These are phyloP conservation scores for Leucania comma DNA, from an alignment of 2,888 invertebrate genomes.

Conservation along the genomic window DNA sequence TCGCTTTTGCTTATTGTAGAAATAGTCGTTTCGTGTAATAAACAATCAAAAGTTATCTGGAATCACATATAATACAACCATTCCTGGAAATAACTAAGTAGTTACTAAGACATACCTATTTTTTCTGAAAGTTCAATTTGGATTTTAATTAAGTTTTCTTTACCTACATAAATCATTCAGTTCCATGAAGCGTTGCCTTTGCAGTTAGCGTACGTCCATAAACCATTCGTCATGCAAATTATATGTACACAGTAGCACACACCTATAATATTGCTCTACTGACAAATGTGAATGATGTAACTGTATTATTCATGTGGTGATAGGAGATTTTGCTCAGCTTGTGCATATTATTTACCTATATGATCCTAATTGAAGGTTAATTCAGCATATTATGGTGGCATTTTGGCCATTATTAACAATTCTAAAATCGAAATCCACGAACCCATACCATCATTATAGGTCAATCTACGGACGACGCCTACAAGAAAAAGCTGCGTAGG, in stretches of 20 bases:
- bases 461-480: slow-evolving; percentile 27
- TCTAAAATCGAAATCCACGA: slow-evolving; percentile 1
- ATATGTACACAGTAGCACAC: slow-evolving; percentile 6
- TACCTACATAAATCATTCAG: slow-evolving; percentile 1
- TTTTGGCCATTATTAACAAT: slow-evolving; percentile 14
- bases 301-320: slow-evolving; percentile 7
- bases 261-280: slow-evolving; percentile 12
- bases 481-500: slow-evolving; percentile 42
- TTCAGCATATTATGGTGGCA: slow-evolving; percentile 2
- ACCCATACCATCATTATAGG: slow-evolving; percentile 8
- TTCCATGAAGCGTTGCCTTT: slow-evolving; percentile 12
- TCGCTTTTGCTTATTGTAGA: too few species aligned
- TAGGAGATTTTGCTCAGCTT: neutral
- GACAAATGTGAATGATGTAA: slow-evolving; percentile 8
- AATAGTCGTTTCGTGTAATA: neutral
- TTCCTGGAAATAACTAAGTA: neutral
- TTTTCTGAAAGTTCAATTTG: slow-evolving; percentile 1
- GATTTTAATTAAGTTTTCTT: slow-evolving; percentile 11
- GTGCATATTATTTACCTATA: neutral
- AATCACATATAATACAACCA: neutral
- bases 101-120: neutral
- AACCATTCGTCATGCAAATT: slow-evolving; percentile 24
- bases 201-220: slow-evolving; percentile 8
- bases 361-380: neutral
- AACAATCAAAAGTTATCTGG: neutral